Base-by-base conservation (phyloP, 2,888 invertebrate species). In the Acronicta aceris region DNA sequence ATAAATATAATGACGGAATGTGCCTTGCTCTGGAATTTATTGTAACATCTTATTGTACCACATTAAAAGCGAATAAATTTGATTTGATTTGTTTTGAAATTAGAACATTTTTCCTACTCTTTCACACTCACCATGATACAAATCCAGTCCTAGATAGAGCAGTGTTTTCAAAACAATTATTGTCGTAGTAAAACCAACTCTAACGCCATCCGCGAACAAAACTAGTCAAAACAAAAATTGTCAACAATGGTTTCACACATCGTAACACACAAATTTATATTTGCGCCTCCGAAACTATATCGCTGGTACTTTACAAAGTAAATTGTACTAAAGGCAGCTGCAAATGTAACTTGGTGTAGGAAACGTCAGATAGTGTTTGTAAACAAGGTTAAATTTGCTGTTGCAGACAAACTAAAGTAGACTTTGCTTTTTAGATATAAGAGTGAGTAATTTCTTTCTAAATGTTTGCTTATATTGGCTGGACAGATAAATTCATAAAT, bases 261-360 rank as follows among this genome's bases (percentile, higher is more conserved):
- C 30, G 48, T 45, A 58, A 36, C 52, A 59, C 46, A 76, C 79
- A 71, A 79, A 76, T 15, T 68, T 74, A 76, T 25, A 17, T 58
- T 60, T 74, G 47, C 76, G 0, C 41, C 43, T 41, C 0, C 13
- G 5, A 54, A 75, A 75, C 58, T 45, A 42, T 46, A 68, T n/a
- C 57, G 0, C 1, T 2, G 5, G 25, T 52, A 58, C 33, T 46
- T 51, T 30, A 74, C 64, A 68, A 79, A 78, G 67, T 30, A 17
- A 54, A 46, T 40, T 42, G 52, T 30, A 52, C 10, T 13, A 21
- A 36, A n/a, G 0, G 0, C 38, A 52, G 46, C 71, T 27, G 76
- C 71, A 78, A 61, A 15, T 16, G 5, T 73, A 79, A 79, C 33
- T 54, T 81, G 76, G 83, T 69, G 21, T 60, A 63, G 71, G 65